Percentiles rank a stretch among this genome's conserved stretches.
These are phyloP conservation scores for Zaprionus lineosus DNA, from an alignment of 2,888 invertebrate genomes.

Conservation along the genomic window DNA sequence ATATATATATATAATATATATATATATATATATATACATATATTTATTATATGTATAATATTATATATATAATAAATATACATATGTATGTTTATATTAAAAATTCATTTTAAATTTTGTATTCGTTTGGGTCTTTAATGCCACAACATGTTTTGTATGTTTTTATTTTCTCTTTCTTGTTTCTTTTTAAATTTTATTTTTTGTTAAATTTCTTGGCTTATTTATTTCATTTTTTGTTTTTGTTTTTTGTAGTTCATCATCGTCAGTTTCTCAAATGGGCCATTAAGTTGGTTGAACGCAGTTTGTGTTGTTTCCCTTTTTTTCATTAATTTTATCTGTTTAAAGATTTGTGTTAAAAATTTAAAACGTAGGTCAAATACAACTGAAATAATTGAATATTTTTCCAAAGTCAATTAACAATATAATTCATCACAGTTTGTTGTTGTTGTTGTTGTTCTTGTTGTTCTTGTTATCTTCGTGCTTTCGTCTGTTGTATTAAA, in stretches of 20 bases:
- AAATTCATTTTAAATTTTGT: conserved; percentile 18
- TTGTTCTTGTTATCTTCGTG: too few species aligned
- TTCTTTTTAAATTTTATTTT: conserved; percentile 4
- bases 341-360: conserved; percentile 11
- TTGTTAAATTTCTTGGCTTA: conserved; percentile 23
- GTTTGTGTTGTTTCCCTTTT: conserved; percentile 5
- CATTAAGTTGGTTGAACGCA: conserved; percentile 56
- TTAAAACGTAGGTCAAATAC: conserved; percentile 20
- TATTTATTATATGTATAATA: too few species aligned
- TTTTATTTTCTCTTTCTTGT: conserved; percentile 16
- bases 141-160: conserved; percentile 29
- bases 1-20: conserved; percentile 51
- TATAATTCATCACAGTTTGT: conserved; percentile 72
- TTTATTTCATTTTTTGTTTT: conserved; percentile 16
- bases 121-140: conserved; percentile 30
- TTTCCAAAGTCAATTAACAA: conserved; percentile 50
- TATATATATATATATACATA: conserved; percentile 36
- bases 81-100: conserved; percentile 34
- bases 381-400: conserved; percentile 23
- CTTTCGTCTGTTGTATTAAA: conserved; percentile 42
- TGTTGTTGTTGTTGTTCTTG: conserved; percentile 58
- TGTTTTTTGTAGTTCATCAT: conserved; percentile 26
- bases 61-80: conserved; percentile 69
- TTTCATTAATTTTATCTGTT: conserved; percentile 1
- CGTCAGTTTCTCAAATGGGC: conserved; percentile 56